phyloP scores from a whole-genome alignment of 2,888 invertebrate genomes.

The Bedellia somnulentella region DNA sequence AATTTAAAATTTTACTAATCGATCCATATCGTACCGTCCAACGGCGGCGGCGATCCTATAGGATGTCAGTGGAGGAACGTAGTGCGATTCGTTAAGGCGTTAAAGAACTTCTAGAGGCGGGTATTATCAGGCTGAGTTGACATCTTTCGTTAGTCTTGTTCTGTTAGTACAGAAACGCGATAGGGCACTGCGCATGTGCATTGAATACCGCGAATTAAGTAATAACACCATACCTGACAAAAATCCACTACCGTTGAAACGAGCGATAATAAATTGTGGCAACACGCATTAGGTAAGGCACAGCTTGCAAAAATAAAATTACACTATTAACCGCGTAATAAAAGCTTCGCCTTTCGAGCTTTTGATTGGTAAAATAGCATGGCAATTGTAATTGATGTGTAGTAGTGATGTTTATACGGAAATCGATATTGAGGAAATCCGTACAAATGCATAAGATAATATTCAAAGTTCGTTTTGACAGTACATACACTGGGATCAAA shows the following conservation, averaged over 20 bases:
- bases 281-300: too few relatives aligned
- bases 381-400: too few relatives aligned
- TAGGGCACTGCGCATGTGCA: slow-evolving; percentile 5
- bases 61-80: neutral
- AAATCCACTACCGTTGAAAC: slow-evolving; percentile 7
- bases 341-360: too few relatives aligned
- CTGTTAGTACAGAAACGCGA: slow-evolving; percentile 6
- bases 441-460: too few relatives aligned
- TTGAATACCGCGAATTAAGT: slow-evolving; percentile 7
- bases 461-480: too few relatives aligned
- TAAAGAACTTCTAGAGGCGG: slow-evolving; percentile 5
- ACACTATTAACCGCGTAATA: too few relatives aligned
- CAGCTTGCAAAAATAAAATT: too few relatives aligned
- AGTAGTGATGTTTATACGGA: too few relatives aligned
- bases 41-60: slow-evolving; percentile 3
- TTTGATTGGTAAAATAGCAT: too few relatives aligned
- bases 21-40: slow-evolving; percentile 3
- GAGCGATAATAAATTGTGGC: too few relatives aligned
- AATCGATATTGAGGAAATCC: too few relatives aligned
- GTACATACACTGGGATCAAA: too few relatives aligned
- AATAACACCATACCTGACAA: slow-evolving; percentile 5
- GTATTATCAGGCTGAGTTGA: slow-evolving; percentile 5
- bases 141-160: slow-evolving; percentile 6
- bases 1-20: neutral
- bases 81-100: slow-evolving; percentile 3